Base-by-base conservation (phyloP, 2,888 invertebrate genomes). In the Drosophila diplacantha region DNA sequence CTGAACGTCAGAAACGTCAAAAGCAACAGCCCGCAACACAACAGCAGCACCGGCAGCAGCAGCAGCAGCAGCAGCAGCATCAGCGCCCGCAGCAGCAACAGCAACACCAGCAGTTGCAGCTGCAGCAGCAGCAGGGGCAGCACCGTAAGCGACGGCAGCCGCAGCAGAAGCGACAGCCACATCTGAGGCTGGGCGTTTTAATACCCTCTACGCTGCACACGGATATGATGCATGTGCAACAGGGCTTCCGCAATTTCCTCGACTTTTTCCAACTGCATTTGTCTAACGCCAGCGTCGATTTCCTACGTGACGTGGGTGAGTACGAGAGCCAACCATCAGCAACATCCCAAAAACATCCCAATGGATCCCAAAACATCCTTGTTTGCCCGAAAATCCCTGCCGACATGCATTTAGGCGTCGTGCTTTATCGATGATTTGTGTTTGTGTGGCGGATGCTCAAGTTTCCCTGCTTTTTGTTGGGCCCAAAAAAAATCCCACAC, bases 221-320 rank as follows among this genome's bases (percentile, higher is more conserved):
- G 49, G 74, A 87, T 60, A 81, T 70, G 80, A 82, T 84, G 82
- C 83, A 85, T 60, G 81, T 88, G 79, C 85, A 87, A 78, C 84
- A 85, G 71, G 87, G 87, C 37, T 88, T 88, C 58, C 72, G 82
- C 46, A 72, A 84, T 70, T 88, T 88, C 72, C 73, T 87, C 55
- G 85, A 88, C 43, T 87, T 86, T 71, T 88, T 88, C 71, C 83
- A 87, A 76, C 75, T 87, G 64, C 77, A 85, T 70, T 74, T 87
- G 70, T 73, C 77, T 61, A 86, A 85, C 71, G 81, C 79, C 47
- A 85, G 62, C 65, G 87, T 88, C 64, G 87, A 88, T 70, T 88
- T 88, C 64, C 75, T 88, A 61, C 81, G 69, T 52, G 85, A 86
- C 71, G 83, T 85, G 55, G 88, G 88, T 88, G 66, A 88, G 87